Base-by-base conservation (phyloP, 2,797 vertebrate species). In the Falco naumanni region DNA sequence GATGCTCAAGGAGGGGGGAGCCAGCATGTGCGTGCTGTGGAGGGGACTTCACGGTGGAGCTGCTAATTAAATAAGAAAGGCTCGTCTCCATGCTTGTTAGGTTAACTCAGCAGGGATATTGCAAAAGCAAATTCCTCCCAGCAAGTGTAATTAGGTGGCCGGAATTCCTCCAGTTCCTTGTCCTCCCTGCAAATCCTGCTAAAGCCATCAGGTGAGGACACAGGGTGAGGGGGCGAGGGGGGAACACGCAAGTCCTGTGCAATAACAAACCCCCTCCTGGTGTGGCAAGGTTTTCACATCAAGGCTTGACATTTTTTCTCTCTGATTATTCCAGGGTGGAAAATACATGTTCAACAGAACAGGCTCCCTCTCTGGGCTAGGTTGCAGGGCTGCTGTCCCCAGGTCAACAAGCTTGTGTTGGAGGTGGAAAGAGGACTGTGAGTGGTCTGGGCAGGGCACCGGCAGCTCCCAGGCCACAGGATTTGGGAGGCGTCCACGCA, bases 151-250 rank as follows among this genome's bases (percentile, higher is more conserved):
- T 95, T 85, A 95, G 84, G 74, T 47, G 74, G 93, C 97, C 96
- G 97, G 98, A 98, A 98, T 98, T 98, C 97, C 98, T 97, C 96
- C 11, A 3, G 96, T 96, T 91, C 97, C 96, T 95, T 86, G 97
- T 97, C 96, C 87, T 96, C 76, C 11, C 61, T 45, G 2, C 3
- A 22, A 84, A 95, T 91, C 59, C 96, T 95, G 92, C 93, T 96
- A 97, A 96, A 96, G 78, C 95, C 92, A 97, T 97, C 96, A 96
- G 97, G 93, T 96, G 95, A 90, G 81, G 89, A 93, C 66, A 47
- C 2, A 3, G 84, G 86, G 88, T 79, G 89, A 88, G 74, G 75
- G 63, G 90, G 81, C 76, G 89, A 88, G 74, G 75, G 66, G 90
- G 81, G 17, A 94, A 37, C 68, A 74, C 10, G 17, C 37, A 74